A percentile compares a stretch with the other conserved stretches of the same genome.
Evolutionary conservation across 2,113 vertebrate species (phyloP).

Genomic region (Tricholaema leucomelas): DNA sequence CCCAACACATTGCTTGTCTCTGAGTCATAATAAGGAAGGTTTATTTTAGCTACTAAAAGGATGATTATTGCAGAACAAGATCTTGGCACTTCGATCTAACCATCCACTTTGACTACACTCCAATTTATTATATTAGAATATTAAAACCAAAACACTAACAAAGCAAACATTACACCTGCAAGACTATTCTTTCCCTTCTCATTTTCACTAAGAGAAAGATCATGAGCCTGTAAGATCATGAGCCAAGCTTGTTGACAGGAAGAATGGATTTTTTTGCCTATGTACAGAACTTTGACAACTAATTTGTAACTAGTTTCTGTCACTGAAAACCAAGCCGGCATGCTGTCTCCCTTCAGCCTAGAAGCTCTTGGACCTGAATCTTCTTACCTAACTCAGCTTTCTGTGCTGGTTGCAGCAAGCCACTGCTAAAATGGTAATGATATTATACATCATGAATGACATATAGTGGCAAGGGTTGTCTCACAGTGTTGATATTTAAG

Average conservation of each 20-base stretch:
- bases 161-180: not conserved
- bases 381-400: not conserved
- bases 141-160: not conserved
- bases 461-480: not conserved
- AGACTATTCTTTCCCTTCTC: not conserved
- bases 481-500: not conserved
- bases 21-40: not conserved
- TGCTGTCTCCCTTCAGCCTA: not conserved
- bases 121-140: not conserved
- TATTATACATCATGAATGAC: not conserved
- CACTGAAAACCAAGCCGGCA: not conserved
- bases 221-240: not conserved
- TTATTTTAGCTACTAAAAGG: slow-evolving; percentile 28
- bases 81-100: not conserved
- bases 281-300: not conserved
- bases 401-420: not conserved
- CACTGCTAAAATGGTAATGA: not conserved
- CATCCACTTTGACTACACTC: not conserved
- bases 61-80: not conserved
- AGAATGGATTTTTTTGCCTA: not conserved
- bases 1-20: not conserved
- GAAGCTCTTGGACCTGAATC: not conserved
- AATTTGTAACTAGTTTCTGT: not conserved
- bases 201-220: not conserved
- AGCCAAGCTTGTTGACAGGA: not conserved